These are phyloP conservation scores for Temnothorax longispinosus DNA, from an alignment of 1,140 invertebrate species.

Conservation along the genomic window DNA sequence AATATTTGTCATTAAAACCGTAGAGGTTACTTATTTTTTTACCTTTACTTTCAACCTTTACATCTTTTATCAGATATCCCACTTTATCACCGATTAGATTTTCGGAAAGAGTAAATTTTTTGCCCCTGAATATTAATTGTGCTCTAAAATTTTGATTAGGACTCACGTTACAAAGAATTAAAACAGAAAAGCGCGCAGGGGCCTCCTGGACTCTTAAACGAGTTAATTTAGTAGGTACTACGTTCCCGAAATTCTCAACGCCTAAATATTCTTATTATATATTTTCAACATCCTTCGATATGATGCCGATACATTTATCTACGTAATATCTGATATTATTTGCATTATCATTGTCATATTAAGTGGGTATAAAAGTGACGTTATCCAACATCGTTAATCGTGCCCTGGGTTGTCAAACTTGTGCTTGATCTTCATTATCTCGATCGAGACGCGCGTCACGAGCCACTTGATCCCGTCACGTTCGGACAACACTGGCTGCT, in stretches of 20 bases:
- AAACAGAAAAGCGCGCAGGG: no score
- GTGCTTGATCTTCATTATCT: slow-evolving; percentile 30
- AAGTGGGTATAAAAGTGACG: neutral
- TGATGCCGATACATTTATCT: neutral
- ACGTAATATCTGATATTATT: neutral
- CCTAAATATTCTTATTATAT: neutral
- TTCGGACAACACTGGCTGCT: slow-evolving; percentile 36
- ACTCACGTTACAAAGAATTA: no score
- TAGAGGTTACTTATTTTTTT: neutral
- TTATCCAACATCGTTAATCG: neutral
- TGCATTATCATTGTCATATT: slow-evolving; percentile 5
- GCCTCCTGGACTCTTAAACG: no score
- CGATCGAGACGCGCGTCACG: slow-evolving; percentile 54
- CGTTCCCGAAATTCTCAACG: neutral
- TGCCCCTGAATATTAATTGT: no score
- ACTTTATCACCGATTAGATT: neutral
- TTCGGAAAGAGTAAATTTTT: neutral
- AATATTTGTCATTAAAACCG: neutral
- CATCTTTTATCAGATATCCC: neutral
- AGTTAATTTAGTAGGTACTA: neutral
- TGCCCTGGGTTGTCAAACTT: neutral
- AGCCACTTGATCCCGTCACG: slow-evolving; percentile 60
- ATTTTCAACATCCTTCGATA: neutral
- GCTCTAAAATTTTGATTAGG: no score
- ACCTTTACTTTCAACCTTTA: neutral